Percentiles rank a stretch among this genome's conserved stretches.
Evolutionary conservation across 2,797 vertebrate genomes (phyloP).

Genomic region (Anabacerthia variegaticeps): DNA sequence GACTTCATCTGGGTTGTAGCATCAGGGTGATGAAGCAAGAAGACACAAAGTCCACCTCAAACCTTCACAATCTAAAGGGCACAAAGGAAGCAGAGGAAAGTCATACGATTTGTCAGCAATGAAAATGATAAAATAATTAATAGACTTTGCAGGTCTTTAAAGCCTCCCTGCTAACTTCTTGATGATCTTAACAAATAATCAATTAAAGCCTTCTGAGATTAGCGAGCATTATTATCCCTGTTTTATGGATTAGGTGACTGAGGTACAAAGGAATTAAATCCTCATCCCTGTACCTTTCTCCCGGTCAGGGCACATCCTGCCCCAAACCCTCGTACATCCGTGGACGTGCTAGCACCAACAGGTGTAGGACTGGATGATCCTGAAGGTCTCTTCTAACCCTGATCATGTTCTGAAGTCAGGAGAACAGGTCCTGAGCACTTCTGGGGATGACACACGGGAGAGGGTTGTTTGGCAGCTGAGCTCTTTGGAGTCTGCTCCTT

Average conservation of each 20-base stretch:
- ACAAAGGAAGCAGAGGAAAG: background rate
- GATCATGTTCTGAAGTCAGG: too few species aligned
- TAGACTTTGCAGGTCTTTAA: background rate
- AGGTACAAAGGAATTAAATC: background rate
- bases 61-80: background rate
- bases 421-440: background rate
- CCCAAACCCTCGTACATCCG: background rate
- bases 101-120: background rate
- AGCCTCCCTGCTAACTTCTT: background rate
- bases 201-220: conserved; percentile 25
- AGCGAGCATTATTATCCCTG: background rate
- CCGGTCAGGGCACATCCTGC: background rate
- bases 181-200: conserved; percentile 40
- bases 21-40: background rate
- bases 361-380: background rate
- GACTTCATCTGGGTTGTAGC: background rate
- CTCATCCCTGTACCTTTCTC: background rate
- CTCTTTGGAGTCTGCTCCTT: background rate
- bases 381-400: background rate
- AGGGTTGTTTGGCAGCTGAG: background rate
- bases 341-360: background rate
- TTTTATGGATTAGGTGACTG: conserved; percentile 2
- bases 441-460: background rate
- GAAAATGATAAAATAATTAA: conserved; percentile 11
- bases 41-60: rapidly evolving